A percentile compares a stretch with the other conserved stretches of the same genome.
phyloP scores from a whole-genome alignment of 2,888 invertebrate genomes.

The Alsophila aescularia region DNA sequence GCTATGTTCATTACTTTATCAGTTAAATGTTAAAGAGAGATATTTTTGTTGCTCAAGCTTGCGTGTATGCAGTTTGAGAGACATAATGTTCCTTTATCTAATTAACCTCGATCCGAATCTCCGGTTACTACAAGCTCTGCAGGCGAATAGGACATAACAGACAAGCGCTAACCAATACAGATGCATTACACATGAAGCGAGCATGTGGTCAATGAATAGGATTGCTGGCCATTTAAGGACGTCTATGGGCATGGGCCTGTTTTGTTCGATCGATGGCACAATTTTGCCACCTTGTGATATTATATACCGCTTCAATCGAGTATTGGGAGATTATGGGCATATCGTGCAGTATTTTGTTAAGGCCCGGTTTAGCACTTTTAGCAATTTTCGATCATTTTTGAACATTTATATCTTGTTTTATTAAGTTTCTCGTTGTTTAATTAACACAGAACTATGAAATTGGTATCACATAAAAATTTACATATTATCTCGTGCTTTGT shows the following conservation, averaged over 20 bases:
- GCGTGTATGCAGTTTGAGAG: neutral
- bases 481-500: no score
- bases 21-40: neutral
- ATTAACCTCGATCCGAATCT: constrained; percentile 23
- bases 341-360: no score
- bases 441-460: no score
- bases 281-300: constrained; percentile 26
- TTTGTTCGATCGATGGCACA: constrained; percentile 20
- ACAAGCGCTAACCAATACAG: constrained; percentile 12
- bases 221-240: constrained; percentile 42
- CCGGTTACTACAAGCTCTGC: constrained; percentile 16
- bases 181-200: constrained; percentile 38
- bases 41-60: neutral
- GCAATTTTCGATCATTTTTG: no score
- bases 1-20: neutral
- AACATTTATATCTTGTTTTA: no score
- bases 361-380: no score
- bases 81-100: constrained; percentile 4
- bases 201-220: constrained; percentile 52
- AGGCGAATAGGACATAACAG: constrained; percentile 11
- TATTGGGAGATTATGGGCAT: neutral
- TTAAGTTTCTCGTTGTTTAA: no score
- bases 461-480: no score
- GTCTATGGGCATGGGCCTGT: constrained; percentile 28
- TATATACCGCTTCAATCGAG: neutral